Conservation (phyloP, 2,113 vertebrate genomes). For the Thunnus thynnus region DNA sequence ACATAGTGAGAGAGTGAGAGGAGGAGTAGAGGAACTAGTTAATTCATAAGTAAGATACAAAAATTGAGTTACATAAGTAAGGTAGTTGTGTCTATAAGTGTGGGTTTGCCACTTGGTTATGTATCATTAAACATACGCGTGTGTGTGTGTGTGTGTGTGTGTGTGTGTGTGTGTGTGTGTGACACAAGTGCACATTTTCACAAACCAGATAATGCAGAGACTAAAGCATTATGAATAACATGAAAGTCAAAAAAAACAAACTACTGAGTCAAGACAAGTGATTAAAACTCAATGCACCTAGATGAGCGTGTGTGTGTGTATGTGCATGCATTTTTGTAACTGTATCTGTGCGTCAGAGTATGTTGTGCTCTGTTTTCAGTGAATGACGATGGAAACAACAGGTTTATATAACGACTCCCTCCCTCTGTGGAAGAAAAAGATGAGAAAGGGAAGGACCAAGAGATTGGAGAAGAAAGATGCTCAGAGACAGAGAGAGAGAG, state of each 20-base stretch:
- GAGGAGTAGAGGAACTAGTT: background rate
- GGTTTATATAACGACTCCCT: conserved; percentile 66
- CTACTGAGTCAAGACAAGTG: background rate
- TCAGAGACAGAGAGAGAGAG: background rate
- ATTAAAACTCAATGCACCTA: background rate
- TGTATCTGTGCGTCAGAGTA: conserved; percentile 33
- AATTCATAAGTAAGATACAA: conserved; percentile 6
- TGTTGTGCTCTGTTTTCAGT: conserved; percentile 29
- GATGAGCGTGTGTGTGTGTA: background rate
- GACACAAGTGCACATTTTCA: too few species aligned
- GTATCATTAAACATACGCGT: conserved; percentile 20
- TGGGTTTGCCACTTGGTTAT: conserved; percentile 27
- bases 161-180: background rate
- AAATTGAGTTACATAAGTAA: conserved; percentile 26
- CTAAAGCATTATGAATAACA: background rate
- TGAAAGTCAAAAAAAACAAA: background rate
- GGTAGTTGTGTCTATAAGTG: conserved; percentile 20
- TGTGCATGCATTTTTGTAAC: background rate
- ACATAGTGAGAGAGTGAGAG: background rate
- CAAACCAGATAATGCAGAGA: background rate
- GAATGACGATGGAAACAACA: conserved; percentile 59
- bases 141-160: background rate
- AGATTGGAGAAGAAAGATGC: conserved; percentile 20
- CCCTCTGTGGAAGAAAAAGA: conserved; percentile 33
- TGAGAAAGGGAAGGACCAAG: conserved; percentile 10